Base-by-base conservation (phyloP, 2,888 invertebrate genomes). In the Leptinotarsa tumamoca region DNA sequence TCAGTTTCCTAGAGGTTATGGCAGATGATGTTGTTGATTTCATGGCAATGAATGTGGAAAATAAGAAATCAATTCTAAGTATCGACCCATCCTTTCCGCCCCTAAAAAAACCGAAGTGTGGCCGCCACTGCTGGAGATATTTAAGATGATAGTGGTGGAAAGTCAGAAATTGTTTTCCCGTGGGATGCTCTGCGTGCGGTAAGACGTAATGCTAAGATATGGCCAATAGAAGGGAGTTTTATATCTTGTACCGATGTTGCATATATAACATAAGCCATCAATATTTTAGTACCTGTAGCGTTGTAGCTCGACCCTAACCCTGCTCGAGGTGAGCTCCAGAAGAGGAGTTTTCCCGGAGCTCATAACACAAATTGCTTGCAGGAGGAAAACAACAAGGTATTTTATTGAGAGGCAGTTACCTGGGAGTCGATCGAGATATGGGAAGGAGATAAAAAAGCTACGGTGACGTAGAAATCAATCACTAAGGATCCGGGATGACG, bases 201-300 rank as follows among this genome's bases (percentile, higher is more conserved):
- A 81, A 80, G 79, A 81, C 84, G 88, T 89, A 89, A 88, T 88
- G 87, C 87, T 88, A 88, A 88, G 88, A 89, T 88, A 89, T 89
- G 89, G 89, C 89, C 88, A 88, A 88, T 88, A 88, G 87, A 86
- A 86, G 87, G 86, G 86, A 87, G 88, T 89, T 89, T 89, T 88
- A 89, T 88, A 88, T 87, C 88, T 87, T 84, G 85, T 88, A 89
- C 88, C 87, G 88, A 87, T 88, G 88, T 87, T 88, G 89, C 88
- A 89, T 89, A 88, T 88, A 88, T 88, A 88, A 88, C 86, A 79
- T 84, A 84, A 82, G 85, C 84, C 86, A 87, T 89, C 88, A 88
- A 89, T 89, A 88, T 88, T 89, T 88, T 88, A 89, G 88, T 88
- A 87, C 85, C 83, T 83, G 85, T 77, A 72, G 77, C 74, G 73